Conservation (phyloP, 2,113 vertebrate genomes). For the Gobiocypris rarus region DNA sequence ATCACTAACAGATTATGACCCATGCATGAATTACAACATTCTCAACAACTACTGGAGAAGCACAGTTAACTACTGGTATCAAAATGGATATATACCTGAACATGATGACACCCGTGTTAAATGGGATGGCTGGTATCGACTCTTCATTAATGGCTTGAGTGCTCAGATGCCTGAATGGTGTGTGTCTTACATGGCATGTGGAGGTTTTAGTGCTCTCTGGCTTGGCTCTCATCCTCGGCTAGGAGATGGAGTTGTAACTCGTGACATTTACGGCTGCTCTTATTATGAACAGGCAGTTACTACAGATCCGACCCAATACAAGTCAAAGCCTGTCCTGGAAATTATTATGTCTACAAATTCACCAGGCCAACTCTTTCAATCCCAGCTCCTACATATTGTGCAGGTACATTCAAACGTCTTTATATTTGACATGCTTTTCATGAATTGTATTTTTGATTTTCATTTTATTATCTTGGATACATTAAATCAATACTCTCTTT, state of each 20-base stretch:
- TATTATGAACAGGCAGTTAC: not conserved
- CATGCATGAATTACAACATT: not conserved
- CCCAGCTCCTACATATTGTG: not conserved
- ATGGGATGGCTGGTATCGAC: conserved; percentile 23
- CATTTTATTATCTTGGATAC: not conserved
- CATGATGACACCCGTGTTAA: conserved; percentile 1
- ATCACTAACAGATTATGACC: not conserved
- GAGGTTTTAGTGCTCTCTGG: not conserved
- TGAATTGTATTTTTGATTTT: not conserved
- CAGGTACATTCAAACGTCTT: not conserved
- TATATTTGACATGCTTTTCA: too few relatives aligned
- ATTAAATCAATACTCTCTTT: not conserved
- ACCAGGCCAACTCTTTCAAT: too few relatives aligned
- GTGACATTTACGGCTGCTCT: not conserved
- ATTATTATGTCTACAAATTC: conserved; percentile 20
- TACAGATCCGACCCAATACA: not conserved
- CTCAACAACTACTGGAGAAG: not conserved
- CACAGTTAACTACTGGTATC: not conserved
- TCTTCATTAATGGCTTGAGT: not conserved
- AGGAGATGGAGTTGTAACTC: not conserved
- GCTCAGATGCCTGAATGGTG: not conserved
- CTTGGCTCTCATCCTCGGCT: not conserved
- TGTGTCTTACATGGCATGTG: not conserved
- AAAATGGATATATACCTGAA: too few relatives aligned
- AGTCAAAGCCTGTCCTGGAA: conserved; percentile 16